Percentiles rank a stretch among this genome's conserved stretches.
phyloP scores from a whole-genome alignment of 2,888 invertebrate species.

The Macroteleia sp. region DNA sequence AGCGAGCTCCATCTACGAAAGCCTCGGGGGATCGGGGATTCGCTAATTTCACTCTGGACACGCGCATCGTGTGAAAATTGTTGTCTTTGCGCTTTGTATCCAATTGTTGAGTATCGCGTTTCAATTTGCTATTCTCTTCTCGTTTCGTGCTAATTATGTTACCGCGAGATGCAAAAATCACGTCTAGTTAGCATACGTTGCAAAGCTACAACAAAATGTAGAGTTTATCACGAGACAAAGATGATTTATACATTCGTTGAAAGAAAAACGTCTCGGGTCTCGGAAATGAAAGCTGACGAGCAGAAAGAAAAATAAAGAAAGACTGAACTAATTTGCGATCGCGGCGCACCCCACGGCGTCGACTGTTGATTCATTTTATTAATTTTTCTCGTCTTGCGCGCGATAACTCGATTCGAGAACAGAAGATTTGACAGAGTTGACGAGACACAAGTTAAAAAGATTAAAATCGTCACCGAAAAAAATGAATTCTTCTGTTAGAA shows the following conservation, averaged over 20 bases:
- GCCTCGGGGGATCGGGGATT: conserved; percentile 78
- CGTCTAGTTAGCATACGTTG: too few species aligned
- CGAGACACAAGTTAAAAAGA: conserved; percentile 71
- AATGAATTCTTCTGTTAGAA: conserved; percentile 6
- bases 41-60: conserved; percentile 80
- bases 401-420: conserved; percentile 77
- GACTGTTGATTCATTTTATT: conserved; percentile 82
- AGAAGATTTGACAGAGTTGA: conserved; percentile 57
- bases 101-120: conserved; percentile 37
- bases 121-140: conserved; percentile 28
- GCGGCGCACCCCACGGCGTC: conserved; percentile 70
- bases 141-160: conserved; percentile 4
- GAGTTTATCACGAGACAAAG: conserved; percentile 2
- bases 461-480: conserved; percentile 67
- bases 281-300: conserved; percentile 43
- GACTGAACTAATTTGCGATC: conserved; percentile 79
- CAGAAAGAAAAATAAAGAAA: conserved; percentile 54
- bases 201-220: conserved; percentile 1
- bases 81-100: conserved; percentile 30
- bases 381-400: conserved; percentile 77
- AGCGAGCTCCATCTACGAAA: conserved; percentile 51
- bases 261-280: conserved; percentile 37
- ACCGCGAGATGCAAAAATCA: not conserved
- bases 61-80: conserved; percentile 62
- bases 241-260: conserved; percentile 8